phyloP scores from a whole-genome alignment of 2,113 vertebrate genomes.

The Glareola pratincola region DNA sequence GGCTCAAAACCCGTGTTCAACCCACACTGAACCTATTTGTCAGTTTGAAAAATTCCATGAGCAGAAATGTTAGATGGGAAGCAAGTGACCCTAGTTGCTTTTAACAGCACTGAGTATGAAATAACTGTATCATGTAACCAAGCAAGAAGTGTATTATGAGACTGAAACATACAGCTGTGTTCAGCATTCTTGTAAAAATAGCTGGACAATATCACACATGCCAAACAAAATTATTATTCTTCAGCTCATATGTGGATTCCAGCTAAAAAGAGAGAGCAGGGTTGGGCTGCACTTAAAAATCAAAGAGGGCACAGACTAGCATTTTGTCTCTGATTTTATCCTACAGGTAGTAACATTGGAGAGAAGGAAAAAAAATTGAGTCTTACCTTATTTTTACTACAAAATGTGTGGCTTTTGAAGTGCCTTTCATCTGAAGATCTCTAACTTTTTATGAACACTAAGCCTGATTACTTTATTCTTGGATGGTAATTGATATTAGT shows the following conservation, averaged over 20 bases:
- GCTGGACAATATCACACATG: constrained; percentile 6
- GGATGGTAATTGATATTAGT: not conserved
- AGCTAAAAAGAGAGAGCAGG: not conserved
- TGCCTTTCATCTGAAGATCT: not conserved
- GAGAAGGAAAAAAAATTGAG: not conserved
- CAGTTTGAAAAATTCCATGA: constrained; percentile 38
- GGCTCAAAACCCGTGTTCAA: not conserved
- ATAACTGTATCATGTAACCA: not conserved
- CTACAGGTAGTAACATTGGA: not conserved
- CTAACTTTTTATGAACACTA: not conserved
- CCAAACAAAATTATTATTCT: constrained; percentile 19
- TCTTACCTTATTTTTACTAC: not conserved
- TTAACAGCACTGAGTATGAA: constrained; percentile 13
- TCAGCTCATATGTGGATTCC: not conserved
- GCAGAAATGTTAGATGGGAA: constrained; percentile 31
- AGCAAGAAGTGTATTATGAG: not conserved
- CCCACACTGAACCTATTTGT: constrained; percentile 13
- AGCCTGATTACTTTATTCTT: not conserved
- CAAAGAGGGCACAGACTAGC: not conserved
- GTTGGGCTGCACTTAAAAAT: not conserved
- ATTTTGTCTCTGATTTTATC: not conserved
- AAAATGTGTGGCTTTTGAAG: not conserved
- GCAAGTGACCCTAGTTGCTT: constrained; percentile 21
- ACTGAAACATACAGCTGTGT: constrained; percentile 1
- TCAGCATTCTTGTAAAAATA: constrained; percentile 32